Evolutionary conservation across 1,140 invertebrate genomes (phyloP).

Genomic region (Nomia melanderi): DNA sequence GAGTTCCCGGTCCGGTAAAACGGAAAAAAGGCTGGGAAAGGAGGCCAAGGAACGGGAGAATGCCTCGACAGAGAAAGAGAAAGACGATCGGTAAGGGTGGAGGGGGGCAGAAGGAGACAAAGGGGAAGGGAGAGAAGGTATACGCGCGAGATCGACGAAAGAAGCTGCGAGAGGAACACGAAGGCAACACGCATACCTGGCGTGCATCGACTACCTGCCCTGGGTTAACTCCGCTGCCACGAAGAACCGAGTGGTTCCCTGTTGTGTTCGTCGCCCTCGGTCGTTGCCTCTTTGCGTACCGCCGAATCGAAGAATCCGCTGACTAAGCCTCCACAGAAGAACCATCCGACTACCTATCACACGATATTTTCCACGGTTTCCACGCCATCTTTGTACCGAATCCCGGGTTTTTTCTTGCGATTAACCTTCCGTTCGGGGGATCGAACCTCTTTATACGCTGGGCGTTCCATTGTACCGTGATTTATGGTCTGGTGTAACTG

Average conservation of each 20-base stretch:
- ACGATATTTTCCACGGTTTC: not conserved
- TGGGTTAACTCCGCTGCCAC: conserved; percentile 53
- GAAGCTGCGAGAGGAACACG: conserved; percentile 46
- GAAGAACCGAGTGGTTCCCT: conserved; percentile 20
- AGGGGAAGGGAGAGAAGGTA: conserved; percentile 24
- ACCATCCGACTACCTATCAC: not conserved
- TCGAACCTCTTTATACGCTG: not conserved
- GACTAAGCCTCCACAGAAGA: not conserved
- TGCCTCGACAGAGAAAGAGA: too few relatives aligned
- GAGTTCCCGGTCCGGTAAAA: conserved; percentile 47
- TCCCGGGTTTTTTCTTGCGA: not conserved
- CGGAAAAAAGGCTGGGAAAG: not conserved
- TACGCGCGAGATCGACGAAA: conserved; percentile 4
- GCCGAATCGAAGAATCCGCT: conserved; percentile 39
- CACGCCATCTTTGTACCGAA: not conserved
- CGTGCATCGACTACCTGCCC: conserved; percentile 59
- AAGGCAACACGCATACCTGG: conserved; percentile 61
- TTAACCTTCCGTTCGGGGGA: not conserved
- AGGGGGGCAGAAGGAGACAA: not conserved
- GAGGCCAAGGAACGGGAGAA: not conserved
- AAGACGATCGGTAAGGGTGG: not conserved
- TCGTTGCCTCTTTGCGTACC: conserved; percentile 18
- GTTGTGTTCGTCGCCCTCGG: conserved; percentile 31
- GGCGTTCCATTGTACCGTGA: too few relatives aligned
- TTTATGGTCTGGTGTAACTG: too few relatives aligned